These are phyloP conservation scores for Erebia epiphron DNA, from an alignment of 2,888 invertebrate species.

Conservation along the genomic window DNA sequence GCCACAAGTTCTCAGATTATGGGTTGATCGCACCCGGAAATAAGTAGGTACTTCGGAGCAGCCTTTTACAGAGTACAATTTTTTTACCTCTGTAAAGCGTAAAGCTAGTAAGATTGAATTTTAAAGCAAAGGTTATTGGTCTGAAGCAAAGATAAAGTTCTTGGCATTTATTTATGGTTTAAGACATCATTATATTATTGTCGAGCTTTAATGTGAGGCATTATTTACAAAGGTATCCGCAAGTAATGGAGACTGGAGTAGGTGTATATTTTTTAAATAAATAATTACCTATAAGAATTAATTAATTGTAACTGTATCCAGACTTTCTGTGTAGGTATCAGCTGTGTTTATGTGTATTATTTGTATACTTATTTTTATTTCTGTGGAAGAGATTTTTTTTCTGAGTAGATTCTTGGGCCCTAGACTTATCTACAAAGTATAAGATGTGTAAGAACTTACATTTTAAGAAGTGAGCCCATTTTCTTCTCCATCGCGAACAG, in stretches of 20 bases:
- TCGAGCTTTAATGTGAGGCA: background rate
- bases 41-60: constrained; percentile 25
- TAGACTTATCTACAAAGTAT: background rate
- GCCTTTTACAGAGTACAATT: background rate
- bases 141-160: background rate
- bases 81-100: no score
- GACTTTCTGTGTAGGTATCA: no score
- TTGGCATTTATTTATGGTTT: background rate
- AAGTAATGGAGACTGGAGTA: background rate
- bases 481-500: constrained; percentile 90
- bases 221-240: background rate
- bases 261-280: background rate
- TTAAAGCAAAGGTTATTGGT: no score
- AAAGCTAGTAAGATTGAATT: no score
- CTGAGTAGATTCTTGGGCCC: no score
- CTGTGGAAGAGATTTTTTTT: no score
- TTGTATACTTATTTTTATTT: no score
- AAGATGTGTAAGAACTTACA: constrained; percentile 84
- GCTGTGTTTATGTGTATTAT: no score
- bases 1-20: constrained; percentile 2
- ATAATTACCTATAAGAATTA: no score
- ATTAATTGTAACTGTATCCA: no score
- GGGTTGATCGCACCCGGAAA: constrained; percentile 41
- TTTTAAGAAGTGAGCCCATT: constrained; percentile 87
- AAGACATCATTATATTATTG: background rate